These are phyloP conservation scores for Morelia viridis DNA, from an alignment of 2,797 vertebrate genomes.

Conservation along the genomic window DNA sequence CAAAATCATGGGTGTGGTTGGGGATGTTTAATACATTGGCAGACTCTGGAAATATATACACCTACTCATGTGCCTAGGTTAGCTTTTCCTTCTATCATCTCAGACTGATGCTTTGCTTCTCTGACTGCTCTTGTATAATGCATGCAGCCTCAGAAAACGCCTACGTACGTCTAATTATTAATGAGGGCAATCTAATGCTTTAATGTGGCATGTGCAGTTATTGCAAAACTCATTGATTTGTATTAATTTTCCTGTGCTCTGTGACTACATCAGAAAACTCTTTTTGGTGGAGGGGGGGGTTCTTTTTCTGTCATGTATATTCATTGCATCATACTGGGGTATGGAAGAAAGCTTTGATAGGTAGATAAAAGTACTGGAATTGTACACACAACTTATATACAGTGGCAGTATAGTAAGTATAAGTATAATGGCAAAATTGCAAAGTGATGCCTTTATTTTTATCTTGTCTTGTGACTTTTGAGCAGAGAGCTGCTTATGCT, in stretches of 20 bases:
- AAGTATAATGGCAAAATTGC: neutral
- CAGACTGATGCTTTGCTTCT: constrained; percentile 5
- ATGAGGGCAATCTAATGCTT: neutral
- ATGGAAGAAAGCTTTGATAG: neutral
- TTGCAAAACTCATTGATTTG: constrained; percentile 24
- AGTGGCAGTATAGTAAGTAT: neutral
- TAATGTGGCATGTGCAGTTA: constrained; percentile 14
- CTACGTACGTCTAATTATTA: constrained; percentile 4
- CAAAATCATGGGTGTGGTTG: constrained; percentile 29
- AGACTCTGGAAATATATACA: constrained; percentile 32
- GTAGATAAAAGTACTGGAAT: neutral
- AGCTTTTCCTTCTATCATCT: constrained; percentile 12
- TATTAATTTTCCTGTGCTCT: constrained; percentile 6
- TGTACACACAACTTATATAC: neutral
- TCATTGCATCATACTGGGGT: neutral
- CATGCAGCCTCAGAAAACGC: constrained; percentile 18
- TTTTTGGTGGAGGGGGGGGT: neutral
- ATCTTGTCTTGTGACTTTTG: neutral
- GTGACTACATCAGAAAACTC: neutral
- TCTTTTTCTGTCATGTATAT: neutral
- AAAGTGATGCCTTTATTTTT: neutral
- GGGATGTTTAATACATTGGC: constrained; percentile 23
- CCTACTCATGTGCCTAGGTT: constrained; percentile 35
- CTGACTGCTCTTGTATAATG: constrained; percentile 36
- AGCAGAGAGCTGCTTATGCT: neutral